These are phyloP conservation scores for Tiliacea citrago DNA, from an alignment of 2,888 invertebrate species.

Conservation along the genomic window DNA sequence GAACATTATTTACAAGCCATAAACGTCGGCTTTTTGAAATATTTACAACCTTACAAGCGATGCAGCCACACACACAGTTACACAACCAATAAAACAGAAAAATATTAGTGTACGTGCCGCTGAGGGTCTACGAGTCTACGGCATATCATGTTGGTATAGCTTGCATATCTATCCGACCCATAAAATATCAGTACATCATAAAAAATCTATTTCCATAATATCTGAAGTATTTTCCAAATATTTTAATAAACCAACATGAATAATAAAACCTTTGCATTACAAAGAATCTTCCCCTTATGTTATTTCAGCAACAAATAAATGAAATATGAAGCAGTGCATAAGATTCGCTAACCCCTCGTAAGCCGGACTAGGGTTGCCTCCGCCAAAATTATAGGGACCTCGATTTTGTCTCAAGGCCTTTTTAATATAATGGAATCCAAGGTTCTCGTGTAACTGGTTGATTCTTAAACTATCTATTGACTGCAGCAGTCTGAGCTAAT, in stretches of 20 bases:
- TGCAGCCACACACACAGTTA: neutral
- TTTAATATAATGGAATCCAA: slow-evolving; percentile 25
- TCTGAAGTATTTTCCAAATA: slow-evolving; percentile 47
- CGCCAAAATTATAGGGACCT: slow-evolving; percentile 64
- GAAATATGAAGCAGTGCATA: slow-evolving; percentile 72
- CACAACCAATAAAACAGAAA: slow-evolving; percentile 27
- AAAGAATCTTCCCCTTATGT: slow-evolving; percentile 65
- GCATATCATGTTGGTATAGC: neutral
- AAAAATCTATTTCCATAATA: slow-evolving; percentile 35
- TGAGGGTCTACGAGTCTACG: neutral
- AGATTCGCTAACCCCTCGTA: slow-evolving; percentile 64
- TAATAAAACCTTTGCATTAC: slow-evolving; percentile 57
- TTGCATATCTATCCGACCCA: slow-evolving; percentile 7
- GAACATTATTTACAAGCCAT: slow-evolving; percentile 1
- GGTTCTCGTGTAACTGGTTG: slow-evolving; percentile 63
- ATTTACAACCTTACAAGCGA: slow-evolving; percentile 27
- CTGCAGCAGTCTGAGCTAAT: slow-evolving; percentile 72
- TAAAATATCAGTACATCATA: slow-evolving; percentile 15
- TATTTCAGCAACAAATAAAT: slow-evolving; percentile 68
- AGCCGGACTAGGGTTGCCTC: slow-evolving; percentile 57
- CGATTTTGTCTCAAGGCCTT: slow-evolving; percentile 5
- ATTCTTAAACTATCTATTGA: slow-evolving; percentile 63
- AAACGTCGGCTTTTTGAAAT: neutral
- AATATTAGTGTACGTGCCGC: slow-evolving; percentile 5
- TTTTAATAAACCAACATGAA: slow-evolving; percentile 54